phyloP scores from a whole-genome alignment of 1,140 invertebrate genomes.

The Sitobion miscanthi region DNA sequence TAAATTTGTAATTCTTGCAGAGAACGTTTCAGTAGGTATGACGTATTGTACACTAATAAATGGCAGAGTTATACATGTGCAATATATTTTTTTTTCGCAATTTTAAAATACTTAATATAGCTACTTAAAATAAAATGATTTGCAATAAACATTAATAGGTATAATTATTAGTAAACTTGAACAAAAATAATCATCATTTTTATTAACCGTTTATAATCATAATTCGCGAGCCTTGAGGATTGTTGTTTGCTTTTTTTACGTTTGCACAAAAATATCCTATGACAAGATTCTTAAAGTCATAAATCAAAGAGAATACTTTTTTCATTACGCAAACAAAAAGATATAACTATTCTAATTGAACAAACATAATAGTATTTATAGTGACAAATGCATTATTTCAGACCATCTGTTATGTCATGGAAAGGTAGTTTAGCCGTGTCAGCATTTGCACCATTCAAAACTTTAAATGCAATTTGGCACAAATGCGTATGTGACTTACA shows the following conservation, averaged over 20 bases:
- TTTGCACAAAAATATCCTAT: background rate
- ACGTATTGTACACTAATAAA: too few relatives aligned
- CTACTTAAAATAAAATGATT: background rate
- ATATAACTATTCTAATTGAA: conserved; percentile 38
- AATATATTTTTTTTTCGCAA: background rate
- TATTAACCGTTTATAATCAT: background rate
- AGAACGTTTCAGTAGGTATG: too few relatives aligned
- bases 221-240: background rate
- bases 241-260: background rate
- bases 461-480: conserved; percentile 20
- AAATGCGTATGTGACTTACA: conserved; percentile 7
- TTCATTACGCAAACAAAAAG: background rate
- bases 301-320: conserved; percentile 31
- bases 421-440: conserved; percentile 30
- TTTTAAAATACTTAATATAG: background rate
- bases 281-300: background rate
- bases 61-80: too few relatives aligned
- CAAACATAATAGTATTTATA: conserved; percentile 36
- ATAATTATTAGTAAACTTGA: background rate
- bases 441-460: conserved; percentile 26
- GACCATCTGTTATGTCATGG: conserved; percentile 17
- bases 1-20: too few relatives aligned
- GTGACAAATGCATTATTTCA: conserved; percentile 43
- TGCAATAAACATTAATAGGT: background rate
- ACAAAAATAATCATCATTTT: background rate